Percentiles rank a stretch among this genome's conserved stretches.
Evolutionary conservation across 2,888 invertebrate species (phyloP).

Genomic region (Pollenia angustigena): DNA sequence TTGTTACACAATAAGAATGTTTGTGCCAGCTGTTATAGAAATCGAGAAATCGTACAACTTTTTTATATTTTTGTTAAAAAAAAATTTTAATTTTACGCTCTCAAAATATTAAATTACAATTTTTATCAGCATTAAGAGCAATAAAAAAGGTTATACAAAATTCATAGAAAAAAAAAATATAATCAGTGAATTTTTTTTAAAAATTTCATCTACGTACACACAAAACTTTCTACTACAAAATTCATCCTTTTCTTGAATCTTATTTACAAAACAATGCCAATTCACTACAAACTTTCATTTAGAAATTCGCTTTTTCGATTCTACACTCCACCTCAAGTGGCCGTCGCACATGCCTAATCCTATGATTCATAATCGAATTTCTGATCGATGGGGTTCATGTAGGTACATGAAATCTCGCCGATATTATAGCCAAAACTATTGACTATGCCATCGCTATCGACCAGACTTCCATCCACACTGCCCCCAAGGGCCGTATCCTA

Average conservation of each 20-base stretch:
- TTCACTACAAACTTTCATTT: background rate
- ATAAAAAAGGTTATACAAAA: too few relatives aligned
- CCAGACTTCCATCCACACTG: slow-evolving; percentile 75
- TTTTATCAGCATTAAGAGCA: too few relatives aligned
- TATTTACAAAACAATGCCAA: slow-evolving; percentile 31
- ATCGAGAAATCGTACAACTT: too few relatives aligned
- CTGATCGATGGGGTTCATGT: slow-evolving; percentile 82
- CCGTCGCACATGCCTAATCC: slow-evolving; percentile 36
- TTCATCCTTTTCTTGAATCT: slow-evolving; percentile 19
- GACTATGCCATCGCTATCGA: slow-evolving; percentile 78
- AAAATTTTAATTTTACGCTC: too few relatives aligned
- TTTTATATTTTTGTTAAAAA: too few relatives aligned
- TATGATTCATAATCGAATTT: slow-evolving; percentile 79
- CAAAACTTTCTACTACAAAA: background rate
- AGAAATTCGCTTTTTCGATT: background rate
- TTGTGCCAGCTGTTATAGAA: too few relatives aligned
- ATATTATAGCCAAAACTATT: slow-evolving; percentile 80
- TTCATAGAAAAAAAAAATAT: too few relatives aligned
- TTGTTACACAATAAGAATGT: too few relatives aligned
- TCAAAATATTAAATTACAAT: too few relatives aligned
- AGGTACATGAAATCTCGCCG: slow-evolving; percentile 82
- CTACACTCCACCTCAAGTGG: slow-evolving; percentile 22
- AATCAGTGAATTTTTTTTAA: too few relatives aligned
- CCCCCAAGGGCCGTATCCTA: slow-evolving; percentile 83
- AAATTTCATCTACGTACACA: too few relatives aligned